A percentile compares a stretch with the other conserved stretches of the same genome.
Evolutionary conservation across 2,113 vertebrate genomes (phyloP).

Genomic region (Paedocypris sp.): DNA sequence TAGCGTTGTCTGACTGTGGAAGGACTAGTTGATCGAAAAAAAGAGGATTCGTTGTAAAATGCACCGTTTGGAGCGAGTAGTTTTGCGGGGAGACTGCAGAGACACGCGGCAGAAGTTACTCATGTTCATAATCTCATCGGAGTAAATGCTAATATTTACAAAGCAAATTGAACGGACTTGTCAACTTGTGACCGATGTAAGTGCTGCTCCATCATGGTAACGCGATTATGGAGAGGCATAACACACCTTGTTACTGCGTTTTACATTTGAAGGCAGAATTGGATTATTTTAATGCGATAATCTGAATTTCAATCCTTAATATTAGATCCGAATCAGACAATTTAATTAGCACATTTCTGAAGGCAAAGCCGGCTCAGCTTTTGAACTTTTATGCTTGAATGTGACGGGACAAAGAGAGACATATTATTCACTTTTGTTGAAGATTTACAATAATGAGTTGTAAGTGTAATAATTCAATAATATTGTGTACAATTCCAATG

Average conservation of each 20-base stretch:
- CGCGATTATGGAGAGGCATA: constrained; percentile 42
- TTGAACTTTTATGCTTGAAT: neutral
- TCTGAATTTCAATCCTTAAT: constrained; percentile 54
- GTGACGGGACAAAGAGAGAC: neutral
- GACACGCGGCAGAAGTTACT: neutral
- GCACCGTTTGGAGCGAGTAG: neutral
- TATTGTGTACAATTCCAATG: no score
- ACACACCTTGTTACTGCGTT: constrained; percentile 44
- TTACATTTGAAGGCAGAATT: constrained; percentile 48
- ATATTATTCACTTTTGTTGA: no score
- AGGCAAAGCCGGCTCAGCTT: neutral
- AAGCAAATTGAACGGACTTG: constrained; percentile 20
- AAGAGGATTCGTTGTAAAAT: neutral
- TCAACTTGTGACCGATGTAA: constrained; percentile 28
- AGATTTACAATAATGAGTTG: no score
- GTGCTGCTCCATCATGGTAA: constrained; percentile 35
- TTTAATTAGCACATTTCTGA: constrained; percentile 57
- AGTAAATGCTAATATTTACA: constrained; percentile 17
- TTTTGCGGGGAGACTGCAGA: neutral
- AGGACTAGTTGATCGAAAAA: neutral
- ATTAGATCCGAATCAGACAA: constrained; percentile 50
- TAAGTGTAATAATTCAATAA: no score
- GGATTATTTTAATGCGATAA: constrained; percentile 63
- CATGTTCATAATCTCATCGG: constrained; percentile 9
- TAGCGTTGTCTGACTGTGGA: neutral